Percentiles rank a stretch among this genome's conserved stretches.
Evolutionary conservation across 1,140 invertebrate genomes (phyloP).

Genomic region (Leptinotarsa undecemlineata): DNA sequence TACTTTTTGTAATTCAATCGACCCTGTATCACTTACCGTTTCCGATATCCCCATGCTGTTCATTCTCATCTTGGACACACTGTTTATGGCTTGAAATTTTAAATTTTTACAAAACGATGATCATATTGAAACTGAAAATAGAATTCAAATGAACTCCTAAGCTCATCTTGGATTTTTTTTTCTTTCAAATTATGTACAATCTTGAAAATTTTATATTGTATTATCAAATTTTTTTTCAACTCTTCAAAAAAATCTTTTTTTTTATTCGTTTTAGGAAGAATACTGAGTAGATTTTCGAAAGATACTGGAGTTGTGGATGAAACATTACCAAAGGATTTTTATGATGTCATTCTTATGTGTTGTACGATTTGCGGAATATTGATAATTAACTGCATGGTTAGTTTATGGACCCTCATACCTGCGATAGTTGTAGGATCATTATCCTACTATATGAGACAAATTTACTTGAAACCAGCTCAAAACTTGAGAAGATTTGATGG

Average conservation of each 20-base stretch:
- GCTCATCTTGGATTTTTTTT: too few relatives aligned
- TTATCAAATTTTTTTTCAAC: background rate
- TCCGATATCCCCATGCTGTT: too few relatives aligned
- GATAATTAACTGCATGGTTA: slow-evolving; percentile 62
- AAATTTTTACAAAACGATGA: too few relatives aligned
- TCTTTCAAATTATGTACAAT: too few relatives aligned
- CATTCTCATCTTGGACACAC: too few relatives aligned
- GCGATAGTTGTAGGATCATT: slow-evolving; percentile 68
- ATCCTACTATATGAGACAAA: slow-evolving; percentile 75
- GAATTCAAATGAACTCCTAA: too few relatives aligned
- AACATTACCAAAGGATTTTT: slow-evolving; percentile 73
- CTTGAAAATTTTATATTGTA: too few relatives aligned
- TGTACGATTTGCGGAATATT: slow-evolving; percentile 57
- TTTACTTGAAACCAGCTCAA: slow-evolving; percentile 82
- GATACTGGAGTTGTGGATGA: slow-evolving; percentile 86
- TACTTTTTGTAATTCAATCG: too few relatives aligned
- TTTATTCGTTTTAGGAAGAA: slow-evolving; percentile 52
- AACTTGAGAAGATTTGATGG: slow-evolving; percentile 88
- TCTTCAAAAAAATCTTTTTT: background rate
- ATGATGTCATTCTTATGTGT: slow-evolving; percentile 76
- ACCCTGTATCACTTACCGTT: too few relatives aligned
- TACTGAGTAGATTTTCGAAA: slow-evolving; percentile 77
- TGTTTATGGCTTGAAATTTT: too few relatives aligned
- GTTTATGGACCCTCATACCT: slow-evolving; percentile 73
- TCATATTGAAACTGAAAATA: too few relatives aligned